These are phyloP conservation scores for Neopelma chrysocephalum DNA, from an alignment of 2,797 vertebrate genomes.

Conservation along the genomic window DNA sequence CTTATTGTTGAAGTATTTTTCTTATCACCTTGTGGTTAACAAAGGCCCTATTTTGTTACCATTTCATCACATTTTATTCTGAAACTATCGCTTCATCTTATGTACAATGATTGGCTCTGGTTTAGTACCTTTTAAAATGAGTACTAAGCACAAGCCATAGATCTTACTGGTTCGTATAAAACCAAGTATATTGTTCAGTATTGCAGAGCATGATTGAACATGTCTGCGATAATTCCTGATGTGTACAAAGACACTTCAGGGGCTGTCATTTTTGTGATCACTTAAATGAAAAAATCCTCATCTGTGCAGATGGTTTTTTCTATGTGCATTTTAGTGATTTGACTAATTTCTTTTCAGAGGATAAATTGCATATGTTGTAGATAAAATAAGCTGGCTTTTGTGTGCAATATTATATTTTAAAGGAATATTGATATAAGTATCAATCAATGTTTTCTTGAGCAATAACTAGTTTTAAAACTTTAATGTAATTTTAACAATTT, in stretches of 20 bases:
- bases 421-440: neutral
- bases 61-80: slow-evolving; percentile 38
- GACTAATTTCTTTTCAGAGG: slow-evolving; percentile 49
- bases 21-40: slow-evolving; percentile 25
- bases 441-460: neutral
- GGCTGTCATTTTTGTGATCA: slow-evolving; percentile 55
- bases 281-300: slow-evolving; percentile 51
- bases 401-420: neutral
- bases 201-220: slow-evolving; percentile 39
- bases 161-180: slow-evolving; percentile 68
- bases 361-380: slow-evolving; percentile 54
- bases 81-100: slow-evolving; percentile 56
- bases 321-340: slow-evolving; percentile 55
- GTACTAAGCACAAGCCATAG: slow-evolving; percentile 58
- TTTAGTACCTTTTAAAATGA: slow-evolving; percentile 65
- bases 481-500: neutral
- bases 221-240: slow-evolving; percentile 27
- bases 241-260: slow-evolving; percentile 29
- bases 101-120: slow-evolving; percentile 21
- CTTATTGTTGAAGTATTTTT: slow-evolving; percentile 34
- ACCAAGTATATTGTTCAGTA: slow-evolving; percentile 36
- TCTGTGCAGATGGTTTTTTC: slow-evolving; percentile 45
- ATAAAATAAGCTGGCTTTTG: slow-evolving; percentile 39
- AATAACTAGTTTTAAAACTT: neutral
- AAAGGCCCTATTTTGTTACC: slow-evolving; percentile 22